Base-by-base conservation (phyloP, 2,113 vertebrate species). In the Sturnus vulgaris region DNA sequence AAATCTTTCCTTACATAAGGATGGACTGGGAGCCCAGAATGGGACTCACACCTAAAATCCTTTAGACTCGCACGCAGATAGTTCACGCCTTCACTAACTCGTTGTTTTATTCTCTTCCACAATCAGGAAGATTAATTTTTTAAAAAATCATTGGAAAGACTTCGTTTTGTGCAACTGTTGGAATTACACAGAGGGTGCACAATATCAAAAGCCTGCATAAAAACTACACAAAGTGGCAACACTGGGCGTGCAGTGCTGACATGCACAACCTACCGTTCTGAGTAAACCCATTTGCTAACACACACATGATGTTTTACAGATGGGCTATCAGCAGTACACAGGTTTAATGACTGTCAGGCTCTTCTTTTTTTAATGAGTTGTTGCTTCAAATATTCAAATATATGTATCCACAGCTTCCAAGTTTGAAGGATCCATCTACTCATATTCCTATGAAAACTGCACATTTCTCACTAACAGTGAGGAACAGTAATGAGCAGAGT, bases 221-320 rank as follows among this genome's bases (percentile, higher is more conserved):
- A 71, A 89, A 12, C 19, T 24, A 18, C 8, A 10, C 0, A 0
- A n/a, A 7, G 18, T 42, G 56, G 11, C 13, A 72, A 64, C 16
- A 13, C 3, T 42, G 16, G 40, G 39, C 0, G 0, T 50, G 42
- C 9, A 49, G 8, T 7, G 22, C 9, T 65, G 40, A 53, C 12
- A 35, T 7, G 15, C 33, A 72, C 20, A 57, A 19, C 42, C 11
- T 40, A 25, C 5, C 0, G 0, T 19, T 56, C 1, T n/a, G 27
- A 68, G 18, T 15, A 56, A 84, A 68, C 3, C 5, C 6, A 50
- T 35, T 31, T 80, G 10, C 22, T 25, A 60, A 21, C 22, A 76
- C 6, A 60, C 22, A 64, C 9, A 44, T 33, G 9, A 18, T 30
- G 7, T 25, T 20, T 22, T 68, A 75, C 22, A 57, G 25, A 40